Evolutionary conservation across 2,797 vertebrate genomes (phyloP).

Genomic region (Columba guinea): DNA sequence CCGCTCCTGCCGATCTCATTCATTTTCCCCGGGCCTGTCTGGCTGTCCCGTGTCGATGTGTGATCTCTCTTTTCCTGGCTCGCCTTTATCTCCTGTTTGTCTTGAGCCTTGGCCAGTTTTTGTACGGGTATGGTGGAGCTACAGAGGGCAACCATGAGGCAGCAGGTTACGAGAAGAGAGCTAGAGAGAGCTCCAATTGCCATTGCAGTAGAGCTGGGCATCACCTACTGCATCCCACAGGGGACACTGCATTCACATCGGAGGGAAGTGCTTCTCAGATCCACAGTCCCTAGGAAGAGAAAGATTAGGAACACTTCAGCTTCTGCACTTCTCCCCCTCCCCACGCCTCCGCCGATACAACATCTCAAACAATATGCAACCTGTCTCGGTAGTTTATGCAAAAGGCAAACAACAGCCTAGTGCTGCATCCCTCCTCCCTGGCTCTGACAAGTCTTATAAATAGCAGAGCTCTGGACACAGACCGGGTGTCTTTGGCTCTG

Average conservation of each 20-base stretch:
- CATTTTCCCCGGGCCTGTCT: slow-evolving; percentile 76
- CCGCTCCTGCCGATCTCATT: slow-evolving; percentile 82
- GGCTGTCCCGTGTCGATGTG: slow-evolving; percentile 70
- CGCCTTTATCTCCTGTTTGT: slow-evolving; percentile 73
- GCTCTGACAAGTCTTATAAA: slow-evolving; percentile 18
- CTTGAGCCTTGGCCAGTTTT: slow-evolving; percentile 77
- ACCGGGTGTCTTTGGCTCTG: neutral
- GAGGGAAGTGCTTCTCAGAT: slow-evolving; percentile 80
- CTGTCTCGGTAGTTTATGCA: slow-evolving; percentile 34
- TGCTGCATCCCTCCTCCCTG: slow-evolving; percentile 40
- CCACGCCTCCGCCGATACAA: neutral
- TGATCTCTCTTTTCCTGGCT: slow-evolving; percentile 83
- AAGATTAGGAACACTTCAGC: slow-evolving; percentile 66
- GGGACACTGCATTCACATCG: slow-evolving; percentile 87
- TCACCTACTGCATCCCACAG: slow-evolving; percentile 88
- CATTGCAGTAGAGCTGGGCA: slow-evolving; percentile 91
- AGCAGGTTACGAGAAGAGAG: slow-evolving; percentile 90
- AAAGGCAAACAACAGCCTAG: slow-evolving; percentile 23
- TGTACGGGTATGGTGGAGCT: slow-evolving; percentile 87
- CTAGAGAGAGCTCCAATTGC: slow-evolving; percentile 86
- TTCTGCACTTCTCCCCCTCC: neutral
- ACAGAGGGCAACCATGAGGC: slow-evolving; percentile 87
- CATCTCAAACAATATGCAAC: slow-evolving; percentile 26
- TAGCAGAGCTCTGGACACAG: neutral
- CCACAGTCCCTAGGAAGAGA: slow-evolving; percentile 86